Evolutionary conservation across 2,888 invertebrate genomes (phyloP).

Genomic region (Ametastegia equiseti): DNA sequence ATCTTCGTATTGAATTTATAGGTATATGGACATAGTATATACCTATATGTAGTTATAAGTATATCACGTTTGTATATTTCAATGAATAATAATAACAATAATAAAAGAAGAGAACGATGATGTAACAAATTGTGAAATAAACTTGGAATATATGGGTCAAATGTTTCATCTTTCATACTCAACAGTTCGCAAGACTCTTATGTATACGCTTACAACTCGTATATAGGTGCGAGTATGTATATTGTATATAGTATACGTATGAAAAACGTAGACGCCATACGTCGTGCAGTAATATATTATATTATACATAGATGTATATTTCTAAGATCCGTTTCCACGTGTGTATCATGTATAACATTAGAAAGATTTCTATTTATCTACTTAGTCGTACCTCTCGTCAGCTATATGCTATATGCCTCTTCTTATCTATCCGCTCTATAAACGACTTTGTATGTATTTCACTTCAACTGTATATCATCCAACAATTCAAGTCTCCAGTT

Average conservation of each 20-base stretch:
- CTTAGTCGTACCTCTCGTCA: background rate
- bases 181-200: background rate
- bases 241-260: too few species aligned
- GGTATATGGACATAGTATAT: too few species aligned
- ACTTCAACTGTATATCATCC: too few species aligned
- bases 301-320: background rate
- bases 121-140: conserved; percentile 42
- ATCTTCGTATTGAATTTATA: too few species aligned
- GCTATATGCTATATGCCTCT: too few species aligned
- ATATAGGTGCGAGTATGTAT: background rate
- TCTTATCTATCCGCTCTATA: background rate
- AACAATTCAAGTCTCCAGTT: too few species aligned
- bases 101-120: conserved; percentile 33
- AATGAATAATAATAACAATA: conserved; percentile 42
- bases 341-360: background rate
- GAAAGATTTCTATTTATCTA: background rate
- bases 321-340: background rate
- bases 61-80: background rate
- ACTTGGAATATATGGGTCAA: conserved; percentile 42
- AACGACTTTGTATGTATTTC: background rate
- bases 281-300: too few species aligned
- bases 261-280: too few species aligned
- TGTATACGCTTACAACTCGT: background rate
- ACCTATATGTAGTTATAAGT: too few species aligned
- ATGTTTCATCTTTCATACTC: conserved; percentile 47